A percentile compares a stretch with the other conserved stretches of the same genome.
These are phyloP conservation scores for Diplolepis rosae DNA, from an alignment of 2,888 invertebrate species.

Conservation along the genomic window DNA sequence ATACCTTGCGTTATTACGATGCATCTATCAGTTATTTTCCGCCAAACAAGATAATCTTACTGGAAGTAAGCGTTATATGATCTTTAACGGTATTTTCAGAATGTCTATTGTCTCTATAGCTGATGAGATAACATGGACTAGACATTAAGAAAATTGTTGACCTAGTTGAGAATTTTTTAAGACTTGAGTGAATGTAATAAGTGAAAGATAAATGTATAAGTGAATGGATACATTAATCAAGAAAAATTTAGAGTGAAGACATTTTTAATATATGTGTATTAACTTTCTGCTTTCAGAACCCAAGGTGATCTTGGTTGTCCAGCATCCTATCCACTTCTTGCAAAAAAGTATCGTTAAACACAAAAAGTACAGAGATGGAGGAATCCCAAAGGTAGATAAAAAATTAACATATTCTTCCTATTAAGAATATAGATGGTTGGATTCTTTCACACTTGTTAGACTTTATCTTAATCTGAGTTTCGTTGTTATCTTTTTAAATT, in stretches of 20 bases:
- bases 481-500: too few species aligned
- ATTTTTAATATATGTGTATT: too few species aligned
- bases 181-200: too few species aligned
- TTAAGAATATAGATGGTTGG: background rate
- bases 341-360: slow-evolving; percentile 40
- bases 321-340: slow-evolving; percentile 47
- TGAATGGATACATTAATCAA: too few species aligned
- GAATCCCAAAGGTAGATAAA: slow-evolving; percentile 63
- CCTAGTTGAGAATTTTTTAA: too few species aligned
- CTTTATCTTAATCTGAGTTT: too few species aligned
- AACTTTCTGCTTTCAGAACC: slow-evolving; percentile 56
- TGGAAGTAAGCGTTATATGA: background rate
- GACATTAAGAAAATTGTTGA: too few species aligned
- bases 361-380: slow-evolving; percentile 60
- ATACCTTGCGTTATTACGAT: background rate
- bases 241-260: too few species aligned
- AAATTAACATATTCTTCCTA: background rate
- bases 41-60: background rate
- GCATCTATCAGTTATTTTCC: slow-evolving; percentile 1
- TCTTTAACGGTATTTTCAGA: background rate
- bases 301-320: slow-evolving; percentile 63
- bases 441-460: too few species aligned
- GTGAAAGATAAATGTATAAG: too few species aligned
- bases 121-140: too few species aligned
- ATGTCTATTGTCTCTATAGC: too few species aligned